Base-by-base conservation (phyloP, 2,888 invertebrate species). In the Calameuta idolon region DNA sequence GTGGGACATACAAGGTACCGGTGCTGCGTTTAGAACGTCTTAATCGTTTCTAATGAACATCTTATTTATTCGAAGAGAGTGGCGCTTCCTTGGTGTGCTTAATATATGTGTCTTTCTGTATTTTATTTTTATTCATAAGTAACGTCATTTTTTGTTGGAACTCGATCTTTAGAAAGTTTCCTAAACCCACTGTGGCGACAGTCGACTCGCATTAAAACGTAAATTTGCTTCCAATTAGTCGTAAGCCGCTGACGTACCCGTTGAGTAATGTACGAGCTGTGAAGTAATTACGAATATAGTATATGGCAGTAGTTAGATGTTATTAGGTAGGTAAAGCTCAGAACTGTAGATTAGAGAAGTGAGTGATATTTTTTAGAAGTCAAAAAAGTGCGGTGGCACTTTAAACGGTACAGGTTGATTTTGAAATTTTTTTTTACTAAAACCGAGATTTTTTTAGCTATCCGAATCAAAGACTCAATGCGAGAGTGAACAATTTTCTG, bases 31-130 rank as follows among this genome's bases (percentile, higher is more conserved):
- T 71, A 86, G 86, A 23, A 55, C 88, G 86, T 87, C 87, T 87
- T 87, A 88, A 90, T 89, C 85, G 85, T 78, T 82, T 86, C 85
- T 88, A 89, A 90, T 87, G 88, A 89, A 90, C 86, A 83, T 81
- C 85, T 84, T 85, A 82, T 85, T 84, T 82, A 81, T 80, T 78
- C 76, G 34, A 76, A 55, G 9, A 23, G 55, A 55, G 23, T 55
- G 9, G 55, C 9, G 55, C 55, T 55, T 55, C 23, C 9, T 23
- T 55, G 23, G 55, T 55, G 55, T 55, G 23, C 2, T 55, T 55
- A 23, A 9, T 55, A 2, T 2, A 23, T 23, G 23, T 55, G 5
- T 55, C 55, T 55, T 55, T 55, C 23, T 55, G 9, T 55, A 55
- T 23, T 55, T 9, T 55, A 55, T 55, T 55, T 55, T 55, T 55